Base-by-base conservation (phyloP, 2,797 vertebrate genomes). In the Sparidentex hasta region DNA sequence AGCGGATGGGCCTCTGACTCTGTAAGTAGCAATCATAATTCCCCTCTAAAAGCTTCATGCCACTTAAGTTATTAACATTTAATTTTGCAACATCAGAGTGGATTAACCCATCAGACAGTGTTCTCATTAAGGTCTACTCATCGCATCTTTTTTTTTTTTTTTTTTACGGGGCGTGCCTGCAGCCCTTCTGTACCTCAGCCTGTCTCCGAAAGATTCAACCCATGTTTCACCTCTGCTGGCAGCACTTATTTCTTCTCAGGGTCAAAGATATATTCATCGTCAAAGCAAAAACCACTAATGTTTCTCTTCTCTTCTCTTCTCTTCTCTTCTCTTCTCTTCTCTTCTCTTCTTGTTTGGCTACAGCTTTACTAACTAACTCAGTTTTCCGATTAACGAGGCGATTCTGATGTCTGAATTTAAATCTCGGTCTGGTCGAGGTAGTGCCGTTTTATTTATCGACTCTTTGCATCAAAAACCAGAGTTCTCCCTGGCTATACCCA, bases 41-140 rank as follows among this genome's bases (percentile, higher is more conserved):
- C 77, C 75, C 72, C 77, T 88, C 83, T 92, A 91, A 93, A 92
- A 91, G 90, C 92, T 88, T 90, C 81, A 87, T 81, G 74, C 84
- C 90, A 91, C 89, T 94, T 88, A 85, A 92, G 87, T 92, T 93
- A 92, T 95, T 93, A 93, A 94, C 86, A 89, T 93, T 94, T 94
- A 78, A 93, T 94, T 92, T 76, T 80, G 82, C 74, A 84, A 82
- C 87, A 80, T 92, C 84, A 74, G 67, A 89, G 81, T 85, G 81
- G 90, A 92, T 91, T 89, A 87, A 85, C 79, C 88, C 78, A 80
- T 91, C 91, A 89, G 87, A 75, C 86, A 66, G 75, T 77, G 71
- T 86, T 82, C 80, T 79, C 80, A 81, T 89, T 90, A 89, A 82
- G 83, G 86, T 85, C 70, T 80, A 23, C 76, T 76, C 78, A 61